Percentiles rank a stretch among this genome's conserved stretches.
phyloP scores from a whole-genome alignment of 92 coral and sea anemone species.

The Siderastrea siderea region DNA sequence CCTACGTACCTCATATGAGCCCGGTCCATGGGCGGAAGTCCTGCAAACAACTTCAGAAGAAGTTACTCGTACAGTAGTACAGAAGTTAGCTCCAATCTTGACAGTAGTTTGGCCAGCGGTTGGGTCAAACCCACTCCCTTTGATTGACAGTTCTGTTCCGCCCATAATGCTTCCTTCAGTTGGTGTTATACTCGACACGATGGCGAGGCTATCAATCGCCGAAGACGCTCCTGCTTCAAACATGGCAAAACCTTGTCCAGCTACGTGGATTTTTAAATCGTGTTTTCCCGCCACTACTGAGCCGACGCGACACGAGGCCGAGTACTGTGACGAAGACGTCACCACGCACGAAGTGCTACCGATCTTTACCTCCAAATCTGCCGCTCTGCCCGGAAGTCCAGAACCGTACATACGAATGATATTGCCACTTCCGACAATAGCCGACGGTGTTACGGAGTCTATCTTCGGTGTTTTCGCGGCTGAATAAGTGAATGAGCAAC shows the following conservation, averaged over 20 bases:
- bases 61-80: conserved; percentile 67
- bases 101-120: conserved; percentile 71
- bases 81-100: conserved; percentile 65
- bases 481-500: conserved; percentile 69
- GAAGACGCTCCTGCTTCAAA: conserved; percentile 63
- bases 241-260: conserved; percentile 64
- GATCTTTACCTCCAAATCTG: conserved; percentile 73
- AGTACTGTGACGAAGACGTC: conserved; percentile 53
- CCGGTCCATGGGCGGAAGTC: conserved; percentile 75
- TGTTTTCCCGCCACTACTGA: conserved; percentile 76
- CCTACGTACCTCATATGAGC: conserved; percentile 75
- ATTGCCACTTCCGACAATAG: conserved; percentile 60
- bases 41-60: conserved; percentile 71
- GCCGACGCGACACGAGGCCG: conserved; percentile 73
- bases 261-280: conserved; percentile 38
- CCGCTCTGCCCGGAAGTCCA: conserved; percentile 55
- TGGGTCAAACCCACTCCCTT: conserved; percentile 88
- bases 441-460: conserved; percentile 75
- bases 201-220: conserved; percentile 57
- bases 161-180: conserved; percentile 89
- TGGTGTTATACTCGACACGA: conserved; percentile 75
- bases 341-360: conserved; percentile 78
- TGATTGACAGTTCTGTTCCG: conserved; percentile 76
- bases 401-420: conserved; percentile 75
- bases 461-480: conserved; percentile 71